phyloP scores from a whole-genome alignment of 2,113 vertebrate species.

The Phrynocephalus versicolor region DNA sequence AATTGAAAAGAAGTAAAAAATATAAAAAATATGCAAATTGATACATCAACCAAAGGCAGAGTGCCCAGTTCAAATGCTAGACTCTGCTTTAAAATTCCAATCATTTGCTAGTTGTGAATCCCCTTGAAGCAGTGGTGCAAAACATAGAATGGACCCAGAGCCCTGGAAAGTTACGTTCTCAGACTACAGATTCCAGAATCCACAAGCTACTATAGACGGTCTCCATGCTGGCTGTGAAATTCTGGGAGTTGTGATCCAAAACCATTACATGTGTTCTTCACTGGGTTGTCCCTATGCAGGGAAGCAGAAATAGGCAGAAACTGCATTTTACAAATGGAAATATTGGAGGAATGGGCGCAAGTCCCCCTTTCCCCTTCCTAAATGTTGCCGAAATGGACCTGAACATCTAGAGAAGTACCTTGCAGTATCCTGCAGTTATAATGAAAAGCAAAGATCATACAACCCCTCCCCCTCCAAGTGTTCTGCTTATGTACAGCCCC shows the following conservation, averaged over 20 bases:
- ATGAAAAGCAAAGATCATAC: too few species aligned
- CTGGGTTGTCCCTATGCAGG: not conserved
- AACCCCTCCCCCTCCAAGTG: too few species aligned
- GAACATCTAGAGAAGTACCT: too few species aligned
- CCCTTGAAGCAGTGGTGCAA: not conserved
- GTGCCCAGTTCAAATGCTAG: not conserved
- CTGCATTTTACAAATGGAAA: too few species aligned
- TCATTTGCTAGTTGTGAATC: too few species aligned
- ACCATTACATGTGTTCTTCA: too few species aligned
- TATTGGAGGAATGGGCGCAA: not conserved
- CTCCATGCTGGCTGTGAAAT: not conserved
- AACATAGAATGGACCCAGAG: not conserved
- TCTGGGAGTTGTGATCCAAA: not conserved
- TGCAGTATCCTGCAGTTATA: too few species aligned
- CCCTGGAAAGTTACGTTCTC: too few species aligned
- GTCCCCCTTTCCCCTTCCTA: not conserved
- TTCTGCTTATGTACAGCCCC: too few species aligned
- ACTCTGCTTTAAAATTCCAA: too few species aligned
- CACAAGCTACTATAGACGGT: not conserved
- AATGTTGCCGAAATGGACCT: not conserved
- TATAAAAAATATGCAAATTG: not conserved
- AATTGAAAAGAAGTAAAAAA: not conserved
- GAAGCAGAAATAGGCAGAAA: not conserved
- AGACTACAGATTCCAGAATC: too few species aligned
- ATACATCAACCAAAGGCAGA: not conserved